Base-by-base conservation (phyloP, 2,797 vertebrate genomes). In the Enteromius argenteus region DNA sequence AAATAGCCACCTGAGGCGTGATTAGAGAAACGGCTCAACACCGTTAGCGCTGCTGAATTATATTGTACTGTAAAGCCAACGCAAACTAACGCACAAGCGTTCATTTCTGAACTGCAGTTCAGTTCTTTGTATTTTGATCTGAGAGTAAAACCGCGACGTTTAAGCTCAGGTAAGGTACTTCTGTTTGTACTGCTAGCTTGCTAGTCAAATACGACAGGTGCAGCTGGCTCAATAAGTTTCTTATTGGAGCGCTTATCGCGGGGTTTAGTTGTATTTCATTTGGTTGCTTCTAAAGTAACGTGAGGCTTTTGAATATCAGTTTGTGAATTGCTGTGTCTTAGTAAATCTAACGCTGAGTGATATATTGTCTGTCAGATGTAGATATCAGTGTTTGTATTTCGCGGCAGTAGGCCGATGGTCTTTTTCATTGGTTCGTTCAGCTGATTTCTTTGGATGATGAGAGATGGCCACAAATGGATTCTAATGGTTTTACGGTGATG, bases 311-410 rank as follows among this genome's bases (percentile, higher is more conserved):
- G 8, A 49, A 51, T 21, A 51, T 32, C 71, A 32, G 21, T 60
- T 6, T 27, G 13, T 76, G 53, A 60, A 60, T 17, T 42, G 21
- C 1, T 13, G 72, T 14, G 49, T n/a, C 19, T 53, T 53, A 0
- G 39, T 15, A 0, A 1, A 14, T n/a, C n/a, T 23, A 37, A 7
- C n/a, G 30, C 14, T 35, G 19, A 21, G 11, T 21, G 4, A 6
- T 7, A 0, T 32, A 1, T 30, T 21, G 17, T 53, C 49, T 74
- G 30, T 35, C 19, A 6, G 30, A 17, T 49, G 44, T 10, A 66
- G 62, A 32, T n/a, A 1, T 39, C 10, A n/a, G 32, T 58, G 76
- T 46, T 78, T 78, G 58, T 78, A n/a, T 78, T 78, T 78, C 9
- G 76, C 76, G 58, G 76, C 56, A 17, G 76, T 1, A n/a, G 17